Conservation (phyloP, 37 sponge, comb jelly and placozoan species). For the Tethya wilhelma region DNA sequence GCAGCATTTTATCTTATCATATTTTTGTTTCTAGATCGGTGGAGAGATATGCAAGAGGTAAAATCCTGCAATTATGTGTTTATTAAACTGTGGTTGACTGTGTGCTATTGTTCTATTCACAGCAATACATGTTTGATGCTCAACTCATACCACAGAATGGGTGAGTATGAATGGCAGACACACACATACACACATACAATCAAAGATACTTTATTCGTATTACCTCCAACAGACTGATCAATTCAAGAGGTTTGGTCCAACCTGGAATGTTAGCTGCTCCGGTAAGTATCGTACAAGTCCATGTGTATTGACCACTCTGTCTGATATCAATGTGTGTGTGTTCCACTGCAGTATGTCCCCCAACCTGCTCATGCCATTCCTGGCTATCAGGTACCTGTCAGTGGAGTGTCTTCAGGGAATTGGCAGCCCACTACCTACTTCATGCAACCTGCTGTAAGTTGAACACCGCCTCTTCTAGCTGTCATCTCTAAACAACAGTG, state of each 20-base stretch:
- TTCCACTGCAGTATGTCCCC: slow-evolving; percentile 1
- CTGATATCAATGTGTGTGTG: not conserved
- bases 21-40: slow-evolving; percentile 15
- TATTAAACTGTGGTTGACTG: too few relatives aligned
- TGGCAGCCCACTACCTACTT: slow-evolving; percentile 29
- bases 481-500: too few relatives aligned
- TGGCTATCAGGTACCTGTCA: slow-evolving; percentile 44
- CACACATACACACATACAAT: not conserved
- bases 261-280: slow-evolving; percentile 26
- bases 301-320: too few relatives aligned
- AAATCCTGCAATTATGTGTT: slow-evolving; percentile 4
- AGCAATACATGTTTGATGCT: slow-evolving; percentile 40
- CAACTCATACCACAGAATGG: slow-evolving; percentile 35
- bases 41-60: slow-evolving; percentile 44
- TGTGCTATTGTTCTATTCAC: slow-evolving; percentile 4
- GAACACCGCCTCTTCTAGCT: too few relatives aligned
- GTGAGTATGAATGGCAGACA: too few relatives aligned
- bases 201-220: too few relatives aligned
- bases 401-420: not conserved
- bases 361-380: slow-evolving; percentile 9
- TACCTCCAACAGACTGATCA: slow-evolving; percentile 18
- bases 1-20: too few relatives aligned
- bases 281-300: too few relatives aligned
- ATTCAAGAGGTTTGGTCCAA: slow-evolving; percentile 31
- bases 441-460: slow-evolving; percentile 36